Evolutionary conservation across 2,888 invertebrate species (phyloP), one percentile per base, ranked within the genome.

Genomic region (Agrochola litura): DNA sequence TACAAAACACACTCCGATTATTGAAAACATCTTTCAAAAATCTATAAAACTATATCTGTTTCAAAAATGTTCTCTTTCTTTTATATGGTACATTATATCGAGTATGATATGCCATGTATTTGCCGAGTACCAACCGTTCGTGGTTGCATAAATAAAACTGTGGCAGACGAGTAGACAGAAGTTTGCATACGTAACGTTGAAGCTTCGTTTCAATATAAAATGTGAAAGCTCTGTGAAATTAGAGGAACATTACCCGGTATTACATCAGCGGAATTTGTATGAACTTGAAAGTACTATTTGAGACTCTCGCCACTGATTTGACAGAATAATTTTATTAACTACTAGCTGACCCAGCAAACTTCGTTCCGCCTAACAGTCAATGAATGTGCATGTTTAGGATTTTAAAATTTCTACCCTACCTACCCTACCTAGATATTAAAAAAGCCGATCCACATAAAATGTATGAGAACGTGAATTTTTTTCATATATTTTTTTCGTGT

Each of bases 141-240:
- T 60, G 49, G 61, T 73, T 77, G 67, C 81, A 73, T 83, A 77
- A 76, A 83, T 75, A 80, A 76, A 72, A 75, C 25, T 64, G 65
- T 43, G 58, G 71, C 56, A n/a, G 60, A 66, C 37, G 52, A n/a
- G 65, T 12, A 79, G 70, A 76, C 61, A 73, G 43, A 71, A 68
- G 64, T 43, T 76, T 76, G 64, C 61, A 70, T 73, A 74, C 61
- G 41, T 84, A 76, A 77, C 49, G 52, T 76, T 60, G 56, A 70
- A 54, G 30, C 0, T 67, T 61, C 65, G 37, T 64, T 58, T 68
- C 30, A 61, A 43, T 77, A 73, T 75, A 73, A 78, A 84, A 85
- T 69, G 46, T 70, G 41, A 76, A 74, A 68, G 60, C 70, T 66
- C 22, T 65, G 49, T 65, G 37, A 80, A 75, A 81, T 81, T 67